phyloP scores from a whole-genome alignment of 2,797 vertebrate genomes.

The Denticeps clupeoides region DNA sequence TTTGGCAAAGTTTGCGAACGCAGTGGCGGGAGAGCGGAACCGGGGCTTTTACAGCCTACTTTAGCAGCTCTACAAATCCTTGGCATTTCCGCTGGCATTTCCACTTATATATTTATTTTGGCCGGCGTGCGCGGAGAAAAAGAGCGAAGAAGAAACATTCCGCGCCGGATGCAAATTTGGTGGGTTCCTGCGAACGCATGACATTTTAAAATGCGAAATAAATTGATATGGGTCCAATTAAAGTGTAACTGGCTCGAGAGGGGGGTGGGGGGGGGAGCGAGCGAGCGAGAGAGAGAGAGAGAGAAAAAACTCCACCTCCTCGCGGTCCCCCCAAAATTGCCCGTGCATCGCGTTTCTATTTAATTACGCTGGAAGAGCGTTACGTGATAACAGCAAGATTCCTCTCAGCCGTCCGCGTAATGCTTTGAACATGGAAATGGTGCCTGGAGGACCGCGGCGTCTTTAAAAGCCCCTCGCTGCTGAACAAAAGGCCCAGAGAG shows the following conservation, averaged over 20 bases:
- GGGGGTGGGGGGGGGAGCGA: constrained; percentile 20
- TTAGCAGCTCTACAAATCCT: constrained; percentile 38
- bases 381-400: constrained; percentile 47
- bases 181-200: constrained; percentile 44
- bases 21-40: constrained; percentile 24
- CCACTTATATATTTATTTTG: constrained; percentile 49
- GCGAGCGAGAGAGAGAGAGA: constrained; percentile 14
- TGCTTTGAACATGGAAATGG: constrained; percentile 38
- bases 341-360: constrained; percentile 44
- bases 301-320: constrained; percentile 30
- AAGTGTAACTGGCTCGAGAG: constrained; percentile 39
- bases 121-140: too few species aligned
- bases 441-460: constrained; percentile 30
- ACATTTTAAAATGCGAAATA: constrained; percentile 50
- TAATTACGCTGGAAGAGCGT: constrained; percentile 43
- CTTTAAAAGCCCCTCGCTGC: constrained; percentile 30
- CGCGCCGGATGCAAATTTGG: constrained; percentile 42
- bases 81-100: constrained; percentile 48
- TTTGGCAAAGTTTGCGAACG: constrained; percentile 34
- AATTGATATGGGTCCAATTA: constrained; percentile 50
- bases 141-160: constrained; percentile 41
- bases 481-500: constrained; percentile 34
- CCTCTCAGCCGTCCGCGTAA: constrained; percentile 34
- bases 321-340: constrained; percentile 42
- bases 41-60: constrained; percentile 41